Evolutionary conservation across 2,797 vertebrate species (phyloP).

Genomic region (Tapera naevia): DNA sequence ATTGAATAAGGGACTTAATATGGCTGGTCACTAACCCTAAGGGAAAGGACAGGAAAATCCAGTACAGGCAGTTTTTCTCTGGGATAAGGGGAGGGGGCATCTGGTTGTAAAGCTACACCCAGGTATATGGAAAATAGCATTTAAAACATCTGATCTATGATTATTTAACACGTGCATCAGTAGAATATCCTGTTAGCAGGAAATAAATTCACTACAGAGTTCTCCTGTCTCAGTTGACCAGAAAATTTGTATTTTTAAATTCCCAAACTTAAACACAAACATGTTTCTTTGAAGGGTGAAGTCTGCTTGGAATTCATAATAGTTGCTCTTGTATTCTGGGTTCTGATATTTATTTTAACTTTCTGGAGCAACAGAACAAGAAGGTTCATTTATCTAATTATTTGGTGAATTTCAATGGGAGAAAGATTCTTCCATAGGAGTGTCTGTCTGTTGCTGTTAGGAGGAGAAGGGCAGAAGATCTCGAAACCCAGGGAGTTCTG

Average conservation of each 20-base stretch:
- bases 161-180: not conserved
- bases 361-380: slow-evolving; percentile 21
- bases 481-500: not conserved
- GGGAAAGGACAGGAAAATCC: not conserved
- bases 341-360: slow-evolving; percentile 22
- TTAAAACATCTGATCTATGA: not conserved
- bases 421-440: not conserved
- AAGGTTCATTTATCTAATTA: slow-evolving; percentile 2
- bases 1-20: not conserved
- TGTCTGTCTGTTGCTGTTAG: slow-evolving; percentile 9
- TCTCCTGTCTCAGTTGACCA: not conserved
- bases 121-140: slow-evolving; percentile 7
- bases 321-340: not conserved
- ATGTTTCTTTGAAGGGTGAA: not conserved
- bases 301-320: slow-evolving; percentile 3
- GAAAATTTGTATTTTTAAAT: slow-evolving; percentile 8
- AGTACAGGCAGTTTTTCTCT: not conserved
- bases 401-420: not conserved
- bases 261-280: slow-evolving; percentile 23
- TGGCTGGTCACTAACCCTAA: not conserved
- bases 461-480: slow-evolving; percentile 2
- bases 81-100: not conserved
- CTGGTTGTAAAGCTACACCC: not conserved
- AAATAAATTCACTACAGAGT: slow-evolving; percentile 4
- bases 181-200: not conserved